These are phyloP conservation scores for Hymenopus coronatus DNA, from an alignment of 2,888 invertebrate species.

Conservation along the genomic window DNA sequence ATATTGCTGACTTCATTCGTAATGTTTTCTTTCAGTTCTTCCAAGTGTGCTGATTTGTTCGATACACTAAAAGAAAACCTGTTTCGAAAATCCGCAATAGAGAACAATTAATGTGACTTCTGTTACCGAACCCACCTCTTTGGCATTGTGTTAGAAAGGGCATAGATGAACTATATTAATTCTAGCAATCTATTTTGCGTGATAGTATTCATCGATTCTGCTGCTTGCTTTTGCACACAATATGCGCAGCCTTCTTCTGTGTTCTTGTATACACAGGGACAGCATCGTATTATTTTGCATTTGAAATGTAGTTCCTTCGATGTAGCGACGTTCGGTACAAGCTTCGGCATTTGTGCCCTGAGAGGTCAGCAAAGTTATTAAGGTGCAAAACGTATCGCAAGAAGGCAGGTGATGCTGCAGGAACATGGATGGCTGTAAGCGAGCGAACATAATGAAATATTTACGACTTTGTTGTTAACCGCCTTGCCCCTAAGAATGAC, in stretches of 20 bases:
- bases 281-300: background rate
- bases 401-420: background rate
- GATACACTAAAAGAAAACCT: too few species aligned
- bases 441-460: background rate
- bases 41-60: too few species aligned
- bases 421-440: background rate
- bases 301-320: background rate
- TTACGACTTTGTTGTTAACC: background rate
- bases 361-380: background rate
- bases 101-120: too few species aligned
- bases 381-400: background rate
- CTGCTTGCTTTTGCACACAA: background rate
- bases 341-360: background rate
- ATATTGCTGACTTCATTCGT: too few species aligned
- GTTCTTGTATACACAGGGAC: background rate
- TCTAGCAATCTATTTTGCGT: too few species aligned
- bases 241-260: background rate
- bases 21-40: too few species aligned
- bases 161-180: too few species aligned
- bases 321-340: background rate
- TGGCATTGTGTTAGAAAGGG: too few species aligned
- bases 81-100: too few species aligned
- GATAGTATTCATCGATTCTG: too few species aligned
- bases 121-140: too few species aligned
- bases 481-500: background rate